Evolutionary conservation across 35 echinoderm and acorn worm species (phyloP).

Genomic region (Lytechinus variegatus): DNA sequence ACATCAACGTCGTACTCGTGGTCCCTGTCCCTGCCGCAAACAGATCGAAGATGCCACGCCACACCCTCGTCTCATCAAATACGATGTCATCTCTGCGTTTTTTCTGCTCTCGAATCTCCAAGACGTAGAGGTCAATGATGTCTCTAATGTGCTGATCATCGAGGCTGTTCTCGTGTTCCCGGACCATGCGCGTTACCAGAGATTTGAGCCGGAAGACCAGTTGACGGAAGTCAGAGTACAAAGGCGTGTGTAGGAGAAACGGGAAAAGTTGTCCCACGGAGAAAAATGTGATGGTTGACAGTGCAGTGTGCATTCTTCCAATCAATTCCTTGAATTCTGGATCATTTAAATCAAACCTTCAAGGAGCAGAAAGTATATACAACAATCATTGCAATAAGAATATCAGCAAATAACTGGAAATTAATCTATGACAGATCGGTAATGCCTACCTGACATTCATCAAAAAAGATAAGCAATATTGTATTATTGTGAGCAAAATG

Average conservation of each 20-base stretch:
- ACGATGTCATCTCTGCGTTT: constrained; percentile 29
- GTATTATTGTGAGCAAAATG: too few species aligned
- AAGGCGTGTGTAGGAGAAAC: neutral
- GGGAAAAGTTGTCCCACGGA: neutral
- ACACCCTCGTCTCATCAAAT: neutral
- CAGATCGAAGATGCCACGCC: constrained; percentile 35
- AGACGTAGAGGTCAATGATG: constrained; percentile 36
- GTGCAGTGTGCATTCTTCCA: neutral
- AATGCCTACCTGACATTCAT: too few species aligned
- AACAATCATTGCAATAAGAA: too few species aligned
- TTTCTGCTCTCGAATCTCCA: constrained; percentile 29
- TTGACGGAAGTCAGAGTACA: neutral
- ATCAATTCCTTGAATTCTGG: constrained; percentile 17
- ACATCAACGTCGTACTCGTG: constrained; percentile 34
- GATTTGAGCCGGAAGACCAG: neutral
- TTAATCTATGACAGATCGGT: too few species aligned
- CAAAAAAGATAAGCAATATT: too few species aligned
- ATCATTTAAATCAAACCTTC: constrained; percentile 8
- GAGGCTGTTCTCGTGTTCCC: constrained; percentile 13
- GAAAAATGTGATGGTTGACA: neutral
- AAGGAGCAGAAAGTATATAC: neutral
- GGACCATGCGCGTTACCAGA: neutral
- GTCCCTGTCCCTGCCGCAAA: constrained; percentile 2
- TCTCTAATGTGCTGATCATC: constrained; percentile 36
- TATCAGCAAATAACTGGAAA: too few species aligned